phyloP scores from a whole-genome alignment of 1,140 invertebrate genomes.

The Antheraea pernyi region DNA sequence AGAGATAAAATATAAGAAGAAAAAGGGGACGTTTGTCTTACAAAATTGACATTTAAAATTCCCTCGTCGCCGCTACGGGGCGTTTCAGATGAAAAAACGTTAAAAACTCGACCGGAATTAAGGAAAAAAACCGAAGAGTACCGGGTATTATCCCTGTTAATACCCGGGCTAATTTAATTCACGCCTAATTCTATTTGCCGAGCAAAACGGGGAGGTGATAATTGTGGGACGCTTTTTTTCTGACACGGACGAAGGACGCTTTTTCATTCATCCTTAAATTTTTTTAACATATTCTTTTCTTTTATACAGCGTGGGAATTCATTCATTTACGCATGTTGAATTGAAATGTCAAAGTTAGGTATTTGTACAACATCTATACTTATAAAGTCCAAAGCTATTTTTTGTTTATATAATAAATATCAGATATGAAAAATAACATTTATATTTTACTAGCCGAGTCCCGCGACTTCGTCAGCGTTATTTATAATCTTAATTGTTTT shows the following conservation, averaged over 20 bases:
- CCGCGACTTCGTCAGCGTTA: too few relatives aligned
- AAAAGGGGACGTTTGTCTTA: constrained; percentile 52
- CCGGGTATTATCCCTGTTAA: constrained; percentile 75
- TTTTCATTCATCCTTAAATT: constrained; percentile 2
- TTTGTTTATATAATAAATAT: too few relatives aligned
- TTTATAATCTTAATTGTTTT: too few relatives aligned
- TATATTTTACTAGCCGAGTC: too few relatives aligned
- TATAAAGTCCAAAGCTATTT: too few relatives aligned
- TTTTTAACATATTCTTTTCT: not conserved
- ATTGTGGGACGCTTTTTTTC: constrained; percentile 65
- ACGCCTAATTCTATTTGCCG: constrained; percentile 75
- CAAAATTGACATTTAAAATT: constrained; percentile 64
- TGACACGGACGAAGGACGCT: constrained; percentile 4
- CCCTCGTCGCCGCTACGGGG: constrained; percentile 43
- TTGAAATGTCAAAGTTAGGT: too few relatives aligned
- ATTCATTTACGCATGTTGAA: too few relatives aligned
- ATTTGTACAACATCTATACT: too few relatives aligned
- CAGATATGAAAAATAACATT: too few relatives aligned
- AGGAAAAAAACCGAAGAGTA: constrained; percentile 52
- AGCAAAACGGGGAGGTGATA: constrained; percentile 72
- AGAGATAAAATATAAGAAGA: constrained; percentile 18
- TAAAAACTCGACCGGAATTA: constrained; percentile 45
- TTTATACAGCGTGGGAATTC: not conserved
- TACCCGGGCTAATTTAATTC: constrained; percentile 75
- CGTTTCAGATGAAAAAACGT: constrained; percentile 50